Conservation (phyloP, 2,113 vertebrate species). For the Dipodomys ordii region DNA sequence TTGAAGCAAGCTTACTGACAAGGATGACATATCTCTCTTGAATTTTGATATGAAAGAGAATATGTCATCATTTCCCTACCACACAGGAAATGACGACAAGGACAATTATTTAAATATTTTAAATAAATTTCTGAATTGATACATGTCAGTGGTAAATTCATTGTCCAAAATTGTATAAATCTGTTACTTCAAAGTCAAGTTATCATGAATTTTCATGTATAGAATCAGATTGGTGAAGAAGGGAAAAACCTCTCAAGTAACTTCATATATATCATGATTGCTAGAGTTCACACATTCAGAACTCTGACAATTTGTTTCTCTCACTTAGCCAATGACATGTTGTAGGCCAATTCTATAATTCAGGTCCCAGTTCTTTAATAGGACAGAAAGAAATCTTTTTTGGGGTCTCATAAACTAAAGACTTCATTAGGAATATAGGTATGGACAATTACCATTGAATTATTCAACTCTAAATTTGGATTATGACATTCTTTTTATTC, state of each 20-base stretch:
- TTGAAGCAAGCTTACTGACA: background rate
- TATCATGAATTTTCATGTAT: conserved; percentile 50
- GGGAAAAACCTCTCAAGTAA: background rate
- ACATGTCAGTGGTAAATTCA: background rate
- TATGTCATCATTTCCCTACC: background rate
- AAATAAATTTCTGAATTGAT: background rate
- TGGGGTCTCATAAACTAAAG: background rate
- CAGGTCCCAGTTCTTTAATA: background rate
- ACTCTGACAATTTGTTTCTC: background rate
- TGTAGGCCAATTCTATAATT: background rate
- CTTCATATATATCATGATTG: background rate
- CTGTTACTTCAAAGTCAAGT: conserved; percentile 15
- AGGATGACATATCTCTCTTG: background rate
- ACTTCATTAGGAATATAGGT: background rate
- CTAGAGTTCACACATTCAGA: background rate
- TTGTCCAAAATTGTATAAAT: conserved; percentile 25
- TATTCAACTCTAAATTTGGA: background rate
- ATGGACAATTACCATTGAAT: background rate
- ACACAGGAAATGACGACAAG: background rate
- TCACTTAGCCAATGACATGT: background rate
- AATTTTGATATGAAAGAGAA: conserved; percentile 43
- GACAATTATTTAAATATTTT: conserved; percentile 7
- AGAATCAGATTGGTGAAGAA: background rate
- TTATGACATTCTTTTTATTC: background rate
- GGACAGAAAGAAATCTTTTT: background rate